Percentiles rank a stretch among this genome's conserved stretches.
Evolutionary conservation across 2,888 invertebrate genomes (phyloP).

Genomic region (Mesodorylaimus sp.): DNA sequence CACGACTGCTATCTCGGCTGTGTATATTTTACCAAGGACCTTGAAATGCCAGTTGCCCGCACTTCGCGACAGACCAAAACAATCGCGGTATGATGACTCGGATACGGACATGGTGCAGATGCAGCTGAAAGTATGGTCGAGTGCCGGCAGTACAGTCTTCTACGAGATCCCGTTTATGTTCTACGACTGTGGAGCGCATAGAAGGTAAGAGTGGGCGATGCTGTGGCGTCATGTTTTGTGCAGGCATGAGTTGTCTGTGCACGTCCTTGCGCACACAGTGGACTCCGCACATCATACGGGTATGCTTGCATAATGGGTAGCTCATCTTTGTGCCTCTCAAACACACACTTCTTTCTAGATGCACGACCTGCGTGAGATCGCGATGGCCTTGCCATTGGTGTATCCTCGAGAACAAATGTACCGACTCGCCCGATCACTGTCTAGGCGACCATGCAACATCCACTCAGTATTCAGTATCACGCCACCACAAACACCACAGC

Average conservation of each 20-base stretch:
- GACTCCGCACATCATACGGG: too few relatives aligned
- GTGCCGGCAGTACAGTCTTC: constrained; percentile 26
- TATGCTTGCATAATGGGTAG: too few relatives aligned
- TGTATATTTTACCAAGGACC: not conserved
- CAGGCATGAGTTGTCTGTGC: too few relatives aligned
- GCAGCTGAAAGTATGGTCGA: constrained; percentile 27
- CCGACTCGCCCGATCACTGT: constrained; percentile 46
- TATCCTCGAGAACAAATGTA: constrained; percentile 81
- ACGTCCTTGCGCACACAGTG: too few relatives aligned
- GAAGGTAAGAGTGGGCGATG: constrained; percentile 29
- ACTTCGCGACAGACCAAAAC: constrained; percentile 1
- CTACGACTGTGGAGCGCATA: constrained; percentile 20
- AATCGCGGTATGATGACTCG: constrained; percentile 2
- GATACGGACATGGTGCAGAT: constrained; percentile 26
- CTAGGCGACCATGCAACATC: too few relatives aligned
- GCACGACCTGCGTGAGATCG: constrained; percentile 52
- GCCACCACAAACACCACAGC: too few relatives aligned
- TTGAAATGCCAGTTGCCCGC: constrained; percentile 11
- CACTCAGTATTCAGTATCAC: too few relatives aligned
- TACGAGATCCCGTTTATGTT: constrained; percentile 27
- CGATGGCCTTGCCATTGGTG: constrained; percentile 97
- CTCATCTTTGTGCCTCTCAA: too few relatives aligned
- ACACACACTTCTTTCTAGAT: too few relatives aligned
- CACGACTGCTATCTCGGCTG: constrained; percentile 11
- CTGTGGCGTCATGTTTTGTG: too few relatives aligned